Evolutionary conservation across 2,888 invertebrate genomes (phyloP).

Genomic region (Sarcophaga rosellei): DNA sequence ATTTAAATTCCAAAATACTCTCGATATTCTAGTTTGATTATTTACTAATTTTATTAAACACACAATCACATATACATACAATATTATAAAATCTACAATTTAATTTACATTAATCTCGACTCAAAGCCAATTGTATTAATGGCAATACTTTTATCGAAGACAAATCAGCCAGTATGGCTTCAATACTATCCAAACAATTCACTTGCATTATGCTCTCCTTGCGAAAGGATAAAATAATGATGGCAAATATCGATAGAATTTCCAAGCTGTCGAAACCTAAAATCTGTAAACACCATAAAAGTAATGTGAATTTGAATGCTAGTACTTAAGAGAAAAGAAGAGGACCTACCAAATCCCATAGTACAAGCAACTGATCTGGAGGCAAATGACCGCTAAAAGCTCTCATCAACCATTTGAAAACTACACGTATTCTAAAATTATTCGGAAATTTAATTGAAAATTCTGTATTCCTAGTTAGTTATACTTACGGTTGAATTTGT

Average conservation of each 20-base stretch:
- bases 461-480: neutral
- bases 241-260: conserved; percentile 92
- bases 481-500: conserved; percentile 94
- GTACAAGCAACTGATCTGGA: conserved; percentile 93
- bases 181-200: conserved; percentile 89
- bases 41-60: no score
- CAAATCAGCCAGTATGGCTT: conserved; percentile 93
- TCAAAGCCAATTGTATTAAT: conserved; percentile 89
- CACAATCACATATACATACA: no score
- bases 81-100: neutral
- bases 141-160: conserved; percentile 94
- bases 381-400: conserved; percentile 97
- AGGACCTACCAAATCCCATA: conserved; percentile 91
- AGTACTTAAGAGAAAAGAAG: neutral
- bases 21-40: no score
- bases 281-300: conserved; percentile 79
- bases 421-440: conserved; percentile 88
- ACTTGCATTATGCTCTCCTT: conserved; percentile 91
- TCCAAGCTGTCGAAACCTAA: conserved; percentile 96
- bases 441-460: neutral
- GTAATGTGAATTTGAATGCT: neutral
- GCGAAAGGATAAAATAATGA: conserved; percentile 91
- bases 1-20: no score
- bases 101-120: conserved; percentile 83
- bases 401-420: conserved; percentile 98